These are phyloP conservation scores for Collichthys lucidus DNA, from an alignment of 2,113 vertebrate species.

Conservation along the genomic window DNA sequence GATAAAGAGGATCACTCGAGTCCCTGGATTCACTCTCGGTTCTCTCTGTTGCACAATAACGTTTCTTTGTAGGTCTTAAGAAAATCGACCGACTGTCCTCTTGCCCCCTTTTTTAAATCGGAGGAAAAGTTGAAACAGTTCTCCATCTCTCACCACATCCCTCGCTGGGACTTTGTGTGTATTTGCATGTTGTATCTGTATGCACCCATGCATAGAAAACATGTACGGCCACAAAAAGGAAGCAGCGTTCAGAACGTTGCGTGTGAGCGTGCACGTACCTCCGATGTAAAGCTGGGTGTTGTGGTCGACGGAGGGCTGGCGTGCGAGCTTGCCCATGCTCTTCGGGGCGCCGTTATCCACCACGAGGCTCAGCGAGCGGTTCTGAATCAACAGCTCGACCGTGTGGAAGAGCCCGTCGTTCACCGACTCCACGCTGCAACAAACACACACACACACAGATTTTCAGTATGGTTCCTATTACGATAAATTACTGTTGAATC, in stretches of 20 bases:
- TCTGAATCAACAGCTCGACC: conserved; percentile 94
- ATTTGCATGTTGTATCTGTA: conserved; percentile 22
- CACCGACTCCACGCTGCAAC: conserved; percentile 93
- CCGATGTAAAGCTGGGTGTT: conserved; percentile 96
- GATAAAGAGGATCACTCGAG: neutral
- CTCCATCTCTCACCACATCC: conserved; percentile 42
- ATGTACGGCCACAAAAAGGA: conserved; percentile 34
- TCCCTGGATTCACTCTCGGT: conserved; percentile 7
- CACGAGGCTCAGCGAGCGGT: conserved; percentile 94
- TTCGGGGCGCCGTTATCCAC: conserved; percentile 95
- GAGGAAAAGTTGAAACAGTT: conserved; percentile 46
- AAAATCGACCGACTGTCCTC: conserved; percentile 17
- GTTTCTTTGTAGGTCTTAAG: conserved; percentile 13
- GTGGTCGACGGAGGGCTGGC: conserved; percentile 89
- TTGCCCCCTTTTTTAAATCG: neutral
- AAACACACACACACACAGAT: conserved; percentile 34
- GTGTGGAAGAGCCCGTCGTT: conserved; percentile 96
- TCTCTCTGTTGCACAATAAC: conserved; percentile 25
- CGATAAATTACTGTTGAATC: conserved; percentile 53
- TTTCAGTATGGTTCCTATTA: conserved; percentile 57
- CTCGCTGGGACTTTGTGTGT: conserved; percentile 10
- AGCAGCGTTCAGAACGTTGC: neutral
- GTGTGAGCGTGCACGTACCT: conserved; percentile 81
- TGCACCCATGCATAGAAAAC: conserved; percentile 3
- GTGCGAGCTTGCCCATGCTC: conserved; percentile 95